Evolutionary conservation across 1,140 invertebrate genomes (phyloP).

Genomic region (Solen grandis): DNA sequence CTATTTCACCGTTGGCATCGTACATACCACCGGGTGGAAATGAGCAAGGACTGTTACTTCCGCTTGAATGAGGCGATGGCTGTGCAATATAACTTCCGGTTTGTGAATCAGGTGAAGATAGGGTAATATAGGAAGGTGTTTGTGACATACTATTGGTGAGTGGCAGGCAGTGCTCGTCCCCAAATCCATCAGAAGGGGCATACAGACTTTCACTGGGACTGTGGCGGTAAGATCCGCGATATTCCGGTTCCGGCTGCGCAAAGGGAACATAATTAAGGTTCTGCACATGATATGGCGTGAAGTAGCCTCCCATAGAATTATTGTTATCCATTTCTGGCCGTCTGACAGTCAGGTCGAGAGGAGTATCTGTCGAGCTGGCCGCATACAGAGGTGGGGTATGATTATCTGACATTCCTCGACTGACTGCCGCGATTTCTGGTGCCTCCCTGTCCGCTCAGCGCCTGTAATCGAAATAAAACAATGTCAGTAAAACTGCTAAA

Average conservation of each 20-base stretch:
- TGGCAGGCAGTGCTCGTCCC: background rate
- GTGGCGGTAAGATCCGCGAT: background rate
- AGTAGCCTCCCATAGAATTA: background rate
- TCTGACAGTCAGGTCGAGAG: conserved; percentile 34
- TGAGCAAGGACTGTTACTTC: background rate
- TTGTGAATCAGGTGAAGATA: background rate
- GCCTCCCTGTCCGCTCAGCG: no score
- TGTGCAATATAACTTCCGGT: background rate
- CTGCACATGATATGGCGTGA: background rate
- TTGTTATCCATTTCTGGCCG: conserved; percentile 45
- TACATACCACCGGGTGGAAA: background rate
- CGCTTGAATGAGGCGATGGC: conserved; percentile 3
- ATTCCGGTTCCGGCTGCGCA: background rate
- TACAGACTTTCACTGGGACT: background rate
- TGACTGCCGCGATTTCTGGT: background rate
- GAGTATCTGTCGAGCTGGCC: background rate
- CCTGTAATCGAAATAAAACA: no score
- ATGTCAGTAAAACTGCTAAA: no score
- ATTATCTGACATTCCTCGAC: conserved; percentile 33
- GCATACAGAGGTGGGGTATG: background rate
- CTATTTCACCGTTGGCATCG: no score
- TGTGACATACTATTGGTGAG: background rate
- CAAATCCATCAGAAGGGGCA: background rate
- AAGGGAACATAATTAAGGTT: no score
- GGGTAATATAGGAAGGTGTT: background rate